These are phyloP conservation scores for Macrosoma leucophasiata DNA, from an alignment of 2,888 invertebrate genomes.

Conservation along the genomic window DNA sequence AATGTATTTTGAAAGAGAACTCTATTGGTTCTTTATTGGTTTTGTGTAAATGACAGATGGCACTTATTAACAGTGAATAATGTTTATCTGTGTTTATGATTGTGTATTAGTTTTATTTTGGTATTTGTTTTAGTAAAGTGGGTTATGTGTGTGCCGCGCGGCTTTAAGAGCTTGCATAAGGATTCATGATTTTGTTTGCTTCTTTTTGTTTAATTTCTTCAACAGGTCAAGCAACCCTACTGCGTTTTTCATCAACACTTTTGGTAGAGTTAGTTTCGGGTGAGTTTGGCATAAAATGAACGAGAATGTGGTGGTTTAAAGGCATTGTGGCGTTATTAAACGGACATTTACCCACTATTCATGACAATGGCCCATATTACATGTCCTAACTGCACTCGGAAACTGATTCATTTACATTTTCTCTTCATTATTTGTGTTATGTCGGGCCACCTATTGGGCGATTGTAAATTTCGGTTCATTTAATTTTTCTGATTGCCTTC, in stretches of 20 bases:
- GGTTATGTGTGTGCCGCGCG: slow-evolving; percentile 51
- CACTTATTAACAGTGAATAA: slow-evolving; percentile 33
- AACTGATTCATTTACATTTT: slow-evolving; percentile 70
- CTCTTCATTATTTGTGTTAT: too few species aligned
- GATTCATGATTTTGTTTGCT: slow-evolving; percentile 54
- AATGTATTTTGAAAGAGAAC: too few species aligned
- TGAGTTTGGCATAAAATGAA: slow-evolving; percentile 78
- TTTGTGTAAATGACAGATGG: slow-evolving; percentile 5
- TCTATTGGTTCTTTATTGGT: background rate
- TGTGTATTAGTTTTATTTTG: slow-evolving; percentile 17
- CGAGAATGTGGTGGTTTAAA: slow-evolving; percentile 69
- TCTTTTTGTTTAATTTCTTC: slow-evolving; percentile 78
- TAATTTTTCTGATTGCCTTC: too few species aligned
- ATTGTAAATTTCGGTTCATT: too few species aligned
- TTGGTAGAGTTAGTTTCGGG: slow-evolving; percentile 82
- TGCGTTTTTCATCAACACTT: slow-evolving; percentile 83
- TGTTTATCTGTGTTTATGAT: slow-evolving; percentile 24
- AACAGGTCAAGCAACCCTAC: slow-evolving; percentile 82
- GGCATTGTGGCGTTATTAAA: slow-evolving; percentile 70
- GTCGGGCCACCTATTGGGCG: too few species aligned
- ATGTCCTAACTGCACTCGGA: slow-evolving; percentile 69
- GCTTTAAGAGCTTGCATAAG: slow-evolving; percentile 56
- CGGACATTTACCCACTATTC: slow-evolving; percentile 53
- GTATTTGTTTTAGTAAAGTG: slow-evolving; percentile 42
- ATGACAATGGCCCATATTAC: slow-evolving; percentile 51